Evolutionary conservation across 2,113 vertebrate genomes (phyloP), one percentile per base, ranked within the genome.

Genomic region (Montifringilla adamsi): DNA sequence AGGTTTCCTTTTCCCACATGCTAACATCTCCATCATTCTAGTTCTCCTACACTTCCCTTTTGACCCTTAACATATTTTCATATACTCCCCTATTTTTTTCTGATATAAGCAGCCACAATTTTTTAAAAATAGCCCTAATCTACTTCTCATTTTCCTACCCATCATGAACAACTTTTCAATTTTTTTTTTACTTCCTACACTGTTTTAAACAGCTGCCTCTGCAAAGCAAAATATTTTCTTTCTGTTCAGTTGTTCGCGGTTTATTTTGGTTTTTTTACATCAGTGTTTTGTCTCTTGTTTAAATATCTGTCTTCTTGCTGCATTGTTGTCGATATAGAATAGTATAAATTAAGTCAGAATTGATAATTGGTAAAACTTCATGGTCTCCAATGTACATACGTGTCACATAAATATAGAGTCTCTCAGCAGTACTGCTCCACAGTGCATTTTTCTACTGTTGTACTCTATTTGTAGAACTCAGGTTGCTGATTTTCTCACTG

Each of bases 301-400:
- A 55, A 63, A 13, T 72, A 79, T 83, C 2, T 46, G 8, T 68
- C 11, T 56, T 63, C 27, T 77, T 20, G 16, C 2, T n/a, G 7
- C 0, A 2, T 58, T 76, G 58, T 24, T 78, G 39, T 52, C 70
- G 10, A 75, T 10, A 15, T 26, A 56, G 10, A 64, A 60, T 3
- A 60, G 46, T 35, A 53, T 49, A n/a, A 84, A 67, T 37, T 60
- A 55, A 14, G 14, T 82, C 26, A 75, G 8, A 82, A 52, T 0
- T 79, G 15, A 47, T 79, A 60, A 52, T 12, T 8, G 2, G 5
- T 26, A 35, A 55, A 90, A 43, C 4, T 58, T 63, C 10, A n/a
- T 31, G 8, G 4, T 41, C 13, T 74, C 56, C 20, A 77, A 6
- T 5, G 5, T 10, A 74, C 4, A 30, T 1, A 37, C 1, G 0